Percentiles rank a stretch among this genome's conserved stretches.
Evolutionary conservation across 1,140 invertebrate genomes (phyloP).

Genomic region (Drosophila athabasca): DNA sequence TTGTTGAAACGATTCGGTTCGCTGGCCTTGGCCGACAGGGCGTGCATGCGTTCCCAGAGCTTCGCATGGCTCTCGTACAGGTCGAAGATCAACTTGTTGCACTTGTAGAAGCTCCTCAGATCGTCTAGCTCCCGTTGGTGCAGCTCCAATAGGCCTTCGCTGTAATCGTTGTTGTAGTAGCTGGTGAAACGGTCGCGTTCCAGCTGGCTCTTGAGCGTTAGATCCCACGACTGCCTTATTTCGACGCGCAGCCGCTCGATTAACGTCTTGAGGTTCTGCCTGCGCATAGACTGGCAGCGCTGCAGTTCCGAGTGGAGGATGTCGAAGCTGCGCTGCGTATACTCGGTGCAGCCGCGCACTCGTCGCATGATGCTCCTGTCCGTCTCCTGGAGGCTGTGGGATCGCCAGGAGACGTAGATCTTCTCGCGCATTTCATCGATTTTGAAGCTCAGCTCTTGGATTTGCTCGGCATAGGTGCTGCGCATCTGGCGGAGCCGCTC

Average conservation of each 20-base stretch:
- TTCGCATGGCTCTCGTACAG: constrained; percentile 86
- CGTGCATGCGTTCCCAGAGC: constrained; percentile 88
- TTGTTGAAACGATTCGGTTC: constrained; percentile 93
- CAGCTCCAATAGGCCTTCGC: constrained; percentile 89
- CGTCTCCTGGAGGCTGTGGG: constrained; percentile 81
- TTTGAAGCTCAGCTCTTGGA: constrained; percentile 77
- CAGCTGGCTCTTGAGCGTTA: constrained; percentile 87
- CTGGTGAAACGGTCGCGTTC: constrained; percentile 87
- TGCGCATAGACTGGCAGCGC: constrained; percentile 86
- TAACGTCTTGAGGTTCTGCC: constrained; percentile 88
- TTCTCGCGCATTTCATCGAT: constrained; percentile 84
- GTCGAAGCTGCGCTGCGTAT: constrained; percentile 84
- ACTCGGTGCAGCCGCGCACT: constrained; percentile 44
- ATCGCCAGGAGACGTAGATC: constrained; percentile 86
- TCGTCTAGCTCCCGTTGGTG: constrained; percentile 90
- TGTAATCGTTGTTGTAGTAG: constrained; percentile 87
- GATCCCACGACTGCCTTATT: constrained; percentile 89
- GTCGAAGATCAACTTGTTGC: constrained; percentile 88
- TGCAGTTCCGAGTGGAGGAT: constrained; percentile 86
- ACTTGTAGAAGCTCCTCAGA: constrained; percentile 87
- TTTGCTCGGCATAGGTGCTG: constrained; percentile 43
- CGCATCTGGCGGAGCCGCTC: constrained; percentile 46
- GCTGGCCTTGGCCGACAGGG: constrained; percentile 88
- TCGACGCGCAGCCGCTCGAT: constrained; percentile 88
- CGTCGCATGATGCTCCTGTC: constrained; percentile 42